Base-by-base conservation (phyloP, 2,888 invertebrate genomes). In the Tanypteryx hageni region DNA sequence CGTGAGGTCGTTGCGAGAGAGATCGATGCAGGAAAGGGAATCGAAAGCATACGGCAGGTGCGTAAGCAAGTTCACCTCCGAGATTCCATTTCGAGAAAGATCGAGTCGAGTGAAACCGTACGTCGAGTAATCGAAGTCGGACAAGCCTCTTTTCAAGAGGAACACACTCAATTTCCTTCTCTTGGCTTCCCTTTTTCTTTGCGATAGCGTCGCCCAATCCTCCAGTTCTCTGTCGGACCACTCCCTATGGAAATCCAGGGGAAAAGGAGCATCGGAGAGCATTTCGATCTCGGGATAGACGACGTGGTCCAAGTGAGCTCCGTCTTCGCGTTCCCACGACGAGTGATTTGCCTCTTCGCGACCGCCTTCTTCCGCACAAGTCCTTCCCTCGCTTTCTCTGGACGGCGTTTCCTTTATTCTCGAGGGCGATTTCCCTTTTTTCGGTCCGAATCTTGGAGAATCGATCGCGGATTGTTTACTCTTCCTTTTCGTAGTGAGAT, bases 1-100 rank as follows among this genome's bases (percentile, higher is more conserved):
- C 44, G 31, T 10, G 31, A 86, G 31, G 31, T 64, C 61, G 86
- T 86, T 86, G 31, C 61, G 31, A 3, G 86, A 86, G 18, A 86
- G 86, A 61, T 86, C 44, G 10, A 86, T 27, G 31, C 61, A 31
- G 18, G 27, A 59, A 27, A 86, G 86, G 7, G 86, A 27, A 86
- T 7, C 22, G 86, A 86, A 86, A 31, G 61, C 61, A 18, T 27
- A 61, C 14, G 86, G 86, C 27, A 86, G 86, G 16, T 13, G 31
- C 3, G 31, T 11, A 10, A 86, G 61, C 61, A 86, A 61, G 14
- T 59, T 86, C 0, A 86, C 27, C 27, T 86, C 86, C 31, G 61
- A 61, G 0, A 86, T 58, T 9, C 11, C 27, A 11, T 64, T 86
- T 61, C 31, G 61, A 1, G 86, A 86, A 8, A 86, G 86, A 27